Evolutionary conservation across 2,888 invertebrate species (phyloP).

Genomic region (Drosophila stalkeri): DNA sequence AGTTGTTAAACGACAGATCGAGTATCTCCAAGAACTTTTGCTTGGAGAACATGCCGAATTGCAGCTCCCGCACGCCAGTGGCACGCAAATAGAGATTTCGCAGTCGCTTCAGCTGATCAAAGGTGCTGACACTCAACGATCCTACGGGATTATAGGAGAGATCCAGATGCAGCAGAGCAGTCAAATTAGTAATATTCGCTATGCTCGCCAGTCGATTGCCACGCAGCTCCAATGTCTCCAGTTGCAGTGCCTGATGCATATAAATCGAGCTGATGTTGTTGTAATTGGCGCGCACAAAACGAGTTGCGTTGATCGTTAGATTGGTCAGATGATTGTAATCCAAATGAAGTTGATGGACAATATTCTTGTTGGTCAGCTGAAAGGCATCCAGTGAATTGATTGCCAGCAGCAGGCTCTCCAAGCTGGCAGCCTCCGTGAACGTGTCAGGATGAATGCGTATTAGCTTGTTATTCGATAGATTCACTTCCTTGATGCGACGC

Average conservation of each 20-base stretch:
- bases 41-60: conserved; percentile 85
- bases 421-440: conserved; percentile 77
- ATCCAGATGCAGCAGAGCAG: conserved; percentile 78
- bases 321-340: conserved; percentile 80
- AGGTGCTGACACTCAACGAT: conserved; percentile 81
- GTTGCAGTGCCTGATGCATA: conserved; percentile 68
- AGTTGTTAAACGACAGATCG: conserved; percentile 86
- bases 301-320: conserved; percentile 80
- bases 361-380: conserved; percentile 76
- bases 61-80: conserved; percentile 75
- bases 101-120: conserved; percentile 82
- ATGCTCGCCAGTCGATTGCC: conserved; percentile 78
- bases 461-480: conserved; percentile 81
- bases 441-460: conserved; percentile 80
- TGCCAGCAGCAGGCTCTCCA: conserved; percentile 78
- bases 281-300: conserved; percentile 80
- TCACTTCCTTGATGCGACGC: conserved; percentile 81
- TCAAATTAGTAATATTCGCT: conserved; percentile 78
- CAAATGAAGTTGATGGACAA: conserved; percentile 76
- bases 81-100: conserved; percentile 78
- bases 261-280: conserved; percentile 79
- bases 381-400: conserved; percentile 74
- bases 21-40: conserved; percentile 85
- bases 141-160: conserved; percentile 83
- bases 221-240: conserved; percentile 80